Evolutionary conservation across 1,140 invertebrate species (phyloP).

Genomic region (Eupristina koningsbergeri): DNA sequence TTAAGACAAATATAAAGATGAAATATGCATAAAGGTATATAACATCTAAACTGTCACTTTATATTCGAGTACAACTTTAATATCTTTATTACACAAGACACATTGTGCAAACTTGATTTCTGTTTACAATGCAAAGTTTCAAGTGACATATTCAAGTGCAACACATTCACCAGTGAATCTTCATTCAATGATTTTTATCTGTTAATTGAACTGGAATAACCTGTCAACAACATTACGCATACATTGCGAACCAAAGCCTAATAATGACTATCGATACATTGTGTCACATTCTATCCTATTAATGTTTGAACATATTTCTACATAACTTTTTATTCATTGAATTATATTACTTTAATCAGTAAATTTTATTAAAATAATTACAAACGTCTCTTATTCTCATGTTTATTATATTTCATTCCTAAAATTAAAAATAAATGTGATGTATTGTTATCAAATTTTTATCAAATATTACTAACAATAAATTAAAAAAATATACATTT

Average conservation of each 20-base stretch:
- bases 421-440: background rate
- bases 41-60: constrained; percentile 19
- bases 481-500: too few relatives aligned
- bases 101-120: background rate
- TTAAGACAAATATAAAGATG: background rate
- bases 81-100: background rate
- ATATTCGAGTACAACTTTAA: background rate
- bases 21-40: background rate
- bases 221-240: background rate
- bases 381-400: too few relatives aligned
- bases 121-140: background rate
- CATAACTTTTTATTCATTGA: background rate
- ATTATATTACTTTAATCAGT: background rate
- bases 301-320: background rate
- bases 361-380: too few relatives aligned
- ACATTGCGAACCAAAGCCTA: background rate
- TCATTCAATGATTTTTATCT: constrained; percentile 3
- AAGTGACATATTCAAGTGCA: background rate
- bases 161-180: background rate
- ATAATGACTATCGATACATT: background rate
- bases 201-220: background rate
- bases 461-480: too few relatives aligned
- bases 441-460: too few relatives aligned
- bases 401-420: too few relatives aligned
- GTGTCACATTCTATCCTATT: background rate